phyloP scores from a whole-genome alignment of 2,113 vertebrate genomes.

The Hypanus sabinus region DNA sequence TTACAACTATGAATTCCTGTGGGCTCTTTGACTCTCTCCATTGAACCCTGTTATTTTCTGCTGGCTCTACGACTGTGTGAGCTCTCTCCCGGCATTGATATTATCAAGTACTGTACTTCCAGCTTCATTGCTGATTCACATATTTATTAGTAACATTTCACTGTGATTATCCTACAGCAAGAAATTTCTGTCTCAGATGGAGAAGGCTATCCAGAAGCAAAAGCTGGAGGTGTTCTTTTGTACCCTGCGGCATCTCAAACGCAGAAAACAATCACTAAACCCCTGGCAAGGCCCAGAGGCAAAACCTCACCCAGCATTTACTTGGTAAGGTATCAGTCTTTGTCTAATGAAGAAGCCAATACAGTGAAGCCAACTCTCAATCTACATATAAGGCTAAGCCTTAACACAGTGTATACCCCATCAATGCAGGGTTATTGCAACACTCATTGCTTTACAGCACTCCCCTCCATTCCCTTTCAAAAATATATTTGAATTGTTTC shows the following conservation, averaged over 20 bases:
- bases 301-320: not conserved
- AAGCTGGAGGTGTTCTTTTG: constrained; percentile 19
- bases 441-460: not conserved
- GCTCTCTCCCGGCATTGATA: too few relatives aligned
- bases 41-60: not conserved
- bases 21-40: not conserved
- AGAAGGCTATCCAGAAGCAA: not conserved
- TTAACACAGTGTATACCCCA: not conserved
- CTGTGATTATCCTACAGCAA: not conserved
- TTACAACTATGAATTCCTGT: not conserved
- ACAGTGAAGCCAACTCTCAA: not conserved
- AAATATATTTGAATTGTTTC: not conserved
- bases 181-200: not conserved
- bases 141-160: not conserved
- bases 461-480: not conserved
- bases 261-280: constrained; percentile 21
- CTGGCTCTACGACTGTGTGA: too few relatives aligned
- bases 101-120: too few relatives aligned
- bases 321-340: constrained; percentile 12
- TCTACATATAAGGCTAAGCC: not conserved
- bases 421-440: not conserved
- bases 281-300: not conserved
- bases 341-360: constrained; percentile 1
- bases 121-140: not conserved
- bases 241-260: constrained; percentile 13